These are phyloP conservation scores for Chironomus tepperi DNA, from an alignment of 1,140 invertebrate species.

Conservation along the genomic window DNA sequence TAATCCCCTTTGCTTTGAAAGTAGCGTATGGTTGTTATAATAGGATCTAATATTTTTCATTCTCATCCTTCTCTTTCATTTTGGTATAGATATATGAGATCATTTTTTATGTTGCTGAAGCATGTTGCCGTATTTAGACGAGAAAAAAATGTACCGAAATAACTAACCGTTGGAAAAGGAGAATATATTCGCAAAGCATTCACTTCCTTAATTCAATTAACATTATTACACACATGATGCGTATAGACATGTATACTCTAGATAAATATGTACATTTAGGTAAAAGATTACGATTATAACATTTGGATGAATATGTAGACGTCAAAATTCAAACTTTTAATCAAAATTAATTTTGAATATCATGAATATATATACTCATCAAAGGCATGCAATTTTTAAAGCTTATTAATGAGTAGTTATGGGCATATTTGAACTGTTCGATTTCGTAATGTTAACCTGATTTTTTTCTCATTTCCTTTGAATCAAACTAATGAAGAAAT, in stretches of 20 bases:
- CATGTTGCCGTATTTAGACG: constrained; percentile 12
- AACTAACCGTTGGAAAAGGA: background rate
- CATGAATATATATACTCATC: no score
- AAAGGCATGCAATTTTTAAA: no score
- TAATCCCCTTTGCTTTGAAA: background rate
- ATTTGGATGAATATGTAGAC: background rate
- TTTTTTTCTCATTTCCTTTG: no score
- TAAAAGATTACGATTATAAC: background rate
- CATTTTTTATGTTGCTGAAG: constrained; percentile 16
- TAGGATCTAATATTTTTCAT: constrained; percentile 21
- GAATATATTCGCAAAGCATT: background rate
- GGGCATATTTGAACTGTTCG: no score
- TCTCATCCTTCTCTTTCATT: background rate
- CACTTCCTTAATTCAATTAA: constrained; percentile 14
- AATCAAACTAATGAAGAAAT: no score
- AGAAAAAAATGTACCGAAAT: background rate
- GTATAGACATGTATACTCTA: background rate
- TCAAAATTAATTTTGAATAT: background rate
- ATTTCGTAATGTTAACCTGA: no score
- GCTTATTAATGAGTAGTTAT: no score
- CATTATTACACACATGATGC: constrained; percentile 3
- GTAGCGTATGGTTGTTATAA: background rate
- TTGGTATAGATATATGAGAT: background rate
- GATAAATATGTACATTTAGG: background rate
- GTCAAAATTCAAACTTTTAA: constrained; percentile 4